These are phyloP conservation scores for Gopherus evgoodei DNA, from an alignment of 2,113 vertebrate genomes.

Conservation along the genomic window DNA sequence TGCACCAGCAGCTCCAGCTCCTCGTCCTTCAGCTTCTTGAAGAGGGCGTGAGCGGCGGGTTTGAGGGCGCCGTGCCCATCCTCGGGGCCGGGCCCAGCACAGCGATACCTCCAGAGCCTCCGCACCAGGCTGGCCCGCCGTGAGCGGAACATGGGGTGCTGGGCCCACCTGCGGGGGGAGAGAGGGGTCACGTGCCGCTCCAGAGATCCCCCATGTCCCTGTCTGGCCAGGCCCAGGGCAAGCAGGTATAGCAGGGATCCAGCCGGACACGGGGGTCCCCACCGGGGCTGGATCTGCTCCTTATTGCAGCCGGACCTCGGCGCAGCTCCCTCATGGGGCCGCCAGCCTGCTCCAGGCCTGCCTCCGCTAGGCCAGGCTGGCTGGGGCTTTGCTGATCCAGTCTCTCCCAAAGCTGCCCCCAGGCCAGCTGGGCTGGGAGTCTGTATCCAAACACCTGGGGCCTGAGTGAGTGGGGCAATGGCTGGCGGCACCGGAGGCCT, in stretches of 20 bases:
- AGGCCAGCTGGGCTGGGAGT: not conserved
- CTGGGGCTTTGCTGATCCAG: not conserved
- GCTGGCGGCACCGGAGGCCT: too few relatives aligned
- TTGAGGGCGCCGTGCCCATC: constrained; percentile 57
- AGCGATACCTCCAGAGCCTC: constrained; percentile 73
- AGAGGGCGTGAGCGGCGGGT: constrained; percentile 35
- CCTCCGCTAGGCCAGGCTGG: not conserved
- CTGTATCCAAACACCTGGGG: too few relatives aligned
- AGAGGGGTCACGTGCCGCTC: not conserved
- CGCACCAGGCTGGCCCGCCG: constrained; percentile 54
- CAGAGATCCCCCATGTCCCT: not conserved
- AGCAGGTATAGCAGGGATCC: not conserved
- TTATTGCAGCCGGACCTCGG: too few relatives aligned
- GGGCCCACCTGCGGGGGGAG: not conserved
- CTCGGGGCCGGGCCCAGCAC: not conserved
- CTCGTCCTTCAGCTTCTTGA: constrained; percentile 75
- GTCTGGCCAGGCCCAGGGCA: fast-evolving
- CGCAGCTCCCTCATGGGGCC: not conserved
- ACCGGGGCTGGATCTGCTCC: too few relatives aligned
- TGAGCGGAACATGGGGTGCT: constrained; percentile 66
- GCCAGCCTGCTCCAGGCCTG: not conserved
- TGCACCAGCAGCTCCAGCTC: constrained; percentile 72
- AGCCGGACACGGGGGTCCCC: too few relatives aligned
- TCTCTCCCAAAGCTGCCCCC: too few relatives aligned
- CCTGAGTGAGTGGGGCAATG: not conserved